Base-by-base conservation (phyloP, 2,113 vertebrate species). In the Fulica atra region DNA sequence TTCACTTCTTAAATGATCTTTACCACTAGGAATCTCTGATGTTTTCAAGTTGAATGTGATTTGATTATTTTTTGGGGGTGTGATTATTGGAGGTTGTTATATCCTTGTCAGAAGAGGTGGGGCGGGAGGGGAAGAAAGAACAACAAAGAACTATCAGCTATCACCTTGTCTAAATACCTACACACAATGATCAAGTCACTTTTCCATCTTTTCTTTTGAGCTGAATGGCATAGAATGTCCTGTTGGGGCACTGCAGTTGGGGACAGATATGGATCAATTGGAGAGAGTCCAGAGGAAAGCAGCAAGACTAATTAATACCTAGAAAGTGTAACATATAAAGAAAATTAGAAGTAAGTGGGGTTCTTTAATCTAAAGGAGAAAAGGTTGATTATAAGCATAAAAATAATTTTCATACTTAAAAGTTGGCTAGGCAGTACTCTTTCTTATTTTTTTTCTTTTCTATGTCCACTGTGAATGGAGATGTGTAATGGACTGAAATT, bases 341-440 rank as follows among this genome's bases (percentile, higher is more conserved):
- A 95, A 88, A 93, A 89, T 95, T 95, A 96, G 90, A 96, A 95
- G 93, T 96, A 94, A 96, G 93, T 95, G 88, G 88, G 92, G 79
- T 64, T 86, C 90, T 95, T 95, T 97, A 89, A 96, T 92, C 51
- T 95, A 89, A 95, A 88, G 86, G 50, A 93, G 92, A 88, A 93
- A 85, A 93, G 69, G 31, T 85, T 81, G 28, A 76, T 88, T 76
- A 40, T 38, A 68, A 80, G 71, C 29, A 40, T 48, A 42, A 80
- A 44, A 88, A 66, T 66, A 9, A 40, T 72, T 81, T 91, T 91
- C 29, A 25, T 89, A 44, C 29, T 57, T 50, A 25, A 28, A 79
- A 65, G 21, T 38, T 94, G 70, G 6, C 44, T 79, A 35, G 16
- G 23, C 28, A 31, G 10, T 76, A 46, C 11, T 42, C 6, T 64